Evolutionary conservation across 2,888 invertebrate species (phyloP), one percentile per base, ranked within the genome.

Genomic region (Polylopha cassiicola): DNA sequence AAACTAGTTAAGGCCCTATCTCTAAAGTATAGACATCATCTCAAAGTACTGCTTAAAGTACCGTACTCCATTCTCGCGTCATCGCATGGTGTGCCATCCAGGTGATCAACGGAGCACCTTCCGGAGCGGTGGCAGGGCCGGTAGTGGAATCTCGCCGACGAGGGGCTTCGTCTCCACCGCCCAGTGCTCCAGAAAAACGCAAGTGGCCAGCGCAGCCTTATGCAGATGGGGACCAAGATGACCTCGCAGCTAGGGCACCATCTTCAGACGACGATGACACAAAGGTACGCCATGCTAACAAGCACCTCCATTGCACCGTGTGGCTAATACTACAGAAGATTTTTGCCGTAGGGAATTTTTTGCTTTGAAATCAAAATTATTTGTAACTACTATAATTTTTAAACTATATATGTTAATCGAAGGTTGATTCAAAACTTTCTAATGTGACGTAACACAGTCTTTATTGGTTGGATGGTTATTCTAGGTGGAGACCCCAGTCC

Each of bases 401-500:
- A n/a, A n/a, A n/a, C n/a, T n/a, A n/a, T n/a, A n/a, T n/a, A n/a
- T n/a, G n/a, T n/a, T n/a, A n/a, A n/a, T n/a, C n/a, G n/a, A n/a
- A n/a, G n/a, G n/a, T n/a, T n/a, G n/a, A n/a, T n/a, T n/a, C n/a
- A n/a, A n/a, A n/a, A n/a, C n/a, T n/a, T n/a, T n/a, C n/a, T n/a
- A n/a, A n/a, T n/a, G n/a, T n/a, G n/a, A n/a, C 13, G 7, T 24
- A 5, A 7, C 7, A 2, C 13, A n/a, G 31, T 43, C 39, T 36
- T 20, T 44, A 8, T 21, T 13, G 8, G 11, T 3, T 4, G 17
- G 27, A 16, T 17, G 39, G n/a, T n/a, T n/a, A n/a, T 69, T 77
- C 9, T 88, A 91, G 86, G 89, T 92, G 63, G 91, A 82, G 66
- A 82, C 93, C 23, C 95, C 95, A 50, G 94, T 96, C 59, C 91